These are phyloP conservation scores for Cyanoramphus novaezelandiae DNA, from an alignment of 2,113 vertebrate genomes.

Conservation along the genomic window DNA sequence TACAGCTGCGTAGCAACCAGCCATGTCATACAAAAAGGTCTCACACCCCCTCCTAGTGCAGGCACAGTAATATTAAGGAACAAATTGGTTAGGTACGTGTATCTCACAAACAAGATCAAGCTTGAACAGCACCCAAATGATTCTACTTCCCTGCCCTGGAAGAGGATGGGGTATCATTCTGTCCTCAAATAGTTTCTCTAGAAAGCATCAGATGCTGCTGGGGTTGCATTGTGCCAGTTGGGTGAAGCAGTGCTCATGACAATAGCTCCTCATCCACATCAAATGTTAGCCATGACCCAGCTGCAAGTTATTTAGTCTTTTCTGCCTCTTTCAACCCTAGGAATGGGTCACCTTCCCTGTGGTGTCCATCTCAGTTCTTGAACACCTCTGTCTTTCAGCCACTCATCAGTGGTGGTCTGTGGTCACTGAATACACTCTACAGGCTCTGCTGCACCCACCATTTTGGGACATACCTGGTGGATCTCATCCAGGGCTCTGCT, in stretches of 20 bases:
- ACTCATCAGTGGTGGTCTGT: background rate
- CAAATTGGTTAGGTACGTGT: background rate
- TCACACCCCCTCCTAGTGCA: background rate
- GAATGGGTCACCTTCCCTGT: background rate
- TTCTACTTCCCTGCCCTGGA: background rate
- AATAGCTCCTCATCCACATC: background rate
- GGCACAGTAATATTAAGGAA: background rate
- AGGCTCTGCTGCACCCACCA: background rate
- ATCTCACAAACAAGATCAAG: background rate
- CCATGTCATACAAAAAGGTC: background rate
- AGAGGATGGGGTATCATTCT: background rate
- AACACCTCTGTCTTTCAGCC: background rate
- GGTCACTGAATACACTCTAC: background rate
- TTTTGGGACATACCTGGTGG: background rate
- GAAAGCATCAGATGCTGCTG: background rate
- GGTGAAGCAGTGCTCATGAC: background rate
- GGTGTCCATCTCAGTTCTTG: background rate
- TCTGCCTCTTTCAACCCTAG: background rate
- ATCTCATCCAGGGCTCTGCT: background rate
- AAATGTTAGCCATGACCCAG: accelerated
- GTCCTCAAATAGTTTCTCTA: background rate
- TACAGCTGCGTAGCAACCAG: slow-evolving; percentile 28
- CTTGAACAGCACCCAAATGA: background rate
- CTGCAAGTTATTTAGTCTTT: background rate
- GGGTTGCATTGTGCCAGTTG: background rate